Conservation (phyloP, 2,888 invertebrate species). For the Merodon equestris region DNA sequence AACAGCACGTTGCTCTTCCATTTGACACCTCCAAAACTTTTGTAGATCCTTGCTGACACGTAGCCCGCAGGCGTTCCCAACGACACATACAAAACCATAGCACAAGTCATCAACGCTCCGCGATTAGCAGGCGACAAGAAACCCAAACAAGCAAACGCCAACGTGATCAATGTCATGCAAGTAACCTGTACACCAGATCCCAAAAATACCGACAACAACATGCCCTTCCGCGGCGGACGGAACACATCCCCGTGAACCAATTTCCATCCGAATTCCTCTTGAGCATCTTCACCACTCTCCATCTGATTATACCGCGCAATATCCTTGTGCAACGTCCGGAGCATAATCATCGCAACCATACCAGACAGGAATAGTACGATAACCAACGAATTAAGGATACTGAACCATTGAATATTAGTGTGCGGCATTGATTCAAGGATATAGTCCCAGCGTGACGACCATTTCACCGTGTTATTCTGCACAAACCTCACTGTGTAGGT, state of each 20-base stretch:
- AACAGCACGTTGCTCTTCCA: constrained; percentile 99
- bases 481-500: constrained; percentile 92
- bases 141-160: constrained; percentile 99
- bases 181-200: constrained; percentile 97
- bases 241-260: constrained; percentile 99
- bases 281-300: constrained; percentile 92
- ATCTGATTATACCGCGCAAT: constrained; percentile 99
- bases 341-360: constrained; percentile 99
- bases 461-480: constrained; percentile 91
- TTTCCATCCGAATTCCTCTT: constrained; percentile 95
- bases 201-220: constrained; percentile 96
- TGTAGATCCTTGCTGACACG: constrained; percentile 97
- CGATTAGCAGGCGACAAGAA: constrained; percentile 99
- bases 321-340: constrained; percentile 97
- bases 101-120: constrained; percentile 98
- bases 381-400: constrained; percentile 97
- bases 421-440: constrained; percentile 99
- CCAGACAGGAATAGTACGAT: constrained; percentile 98
- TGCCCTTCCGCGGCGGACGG: constrained; percentile 96
- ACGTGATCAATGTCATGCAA: constrained; percentile 96
- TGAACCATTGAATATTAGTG: constrained; percentile 99
- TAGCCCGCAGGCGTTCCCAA: constrained; percentile 98
- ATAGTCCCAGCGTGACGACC: constrained; percentile 99
- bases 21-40: constrained; percentile 98
- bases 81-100: constrained; percentile 97